Base-by-base conservation (phyloP, 1,140 invertebrate genomes). In the Branchinecta lynchi region DNA sequence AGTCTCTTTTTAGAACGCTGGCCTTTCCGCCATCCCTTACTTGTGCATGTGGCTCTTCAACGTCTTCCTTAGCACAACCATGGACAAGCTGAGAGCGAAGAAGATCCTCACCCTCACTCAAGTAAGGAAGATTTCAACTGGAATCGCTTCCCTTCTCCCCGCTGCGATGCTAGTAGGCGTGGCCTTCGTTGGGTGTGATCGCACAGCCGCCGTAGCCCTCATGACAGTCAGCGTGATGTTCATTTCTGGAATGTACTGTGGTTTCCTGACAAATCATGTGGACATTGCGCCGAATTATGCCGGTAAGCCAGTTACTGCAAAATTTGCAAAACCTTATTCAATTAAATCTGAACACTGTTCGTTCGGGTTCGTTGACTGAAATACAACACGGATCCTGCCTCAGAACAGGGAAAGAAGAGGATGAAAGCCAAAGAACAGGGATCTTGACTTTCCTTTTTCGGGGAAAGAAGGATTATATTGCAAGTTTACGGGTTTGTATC, bases 161-260 rank as follows among this genome's bases (percentile, higher is more conserved):
- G 82, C 82, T 46, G 73, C 83, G 5, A 89, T 87, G 74, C 80
- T 91, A 12, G 76, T 90, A 10, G 78, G 78, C 7, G 81, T 92
- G 3, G 86, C 86, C 70, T 86, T 84, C 73, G 81, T 86, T 32
- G 86, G 86, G n/a, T 87, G 86, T 75, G 79, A 83, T 67, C 81
- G 84, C 66, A 77, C 76, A 7, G 76, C 84, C 12, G 73, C 75
- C 20, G 77, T 80, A 7, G 69, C 46, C 6, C 44, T 72, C 17
- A 68, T 72, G 71, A 71, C 69, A 65, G 45, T 71, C 12, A 66
- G 69, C 44, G 68, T 66, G 9, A 70, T 68, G 68, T 81, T 85
- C 66, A 87, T 89, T 74, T 90, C 89, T 17, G 86, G 86, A 71
- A 90, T 92, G 86, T 93, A 90, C 78, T 78, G 79, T 68, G 80